These are phyloP conservation scores for Acanthosepion pharaonis DNA, from an alignment of 2,888 invertebrate genomes.

Conservation along the genomic window DNA sequence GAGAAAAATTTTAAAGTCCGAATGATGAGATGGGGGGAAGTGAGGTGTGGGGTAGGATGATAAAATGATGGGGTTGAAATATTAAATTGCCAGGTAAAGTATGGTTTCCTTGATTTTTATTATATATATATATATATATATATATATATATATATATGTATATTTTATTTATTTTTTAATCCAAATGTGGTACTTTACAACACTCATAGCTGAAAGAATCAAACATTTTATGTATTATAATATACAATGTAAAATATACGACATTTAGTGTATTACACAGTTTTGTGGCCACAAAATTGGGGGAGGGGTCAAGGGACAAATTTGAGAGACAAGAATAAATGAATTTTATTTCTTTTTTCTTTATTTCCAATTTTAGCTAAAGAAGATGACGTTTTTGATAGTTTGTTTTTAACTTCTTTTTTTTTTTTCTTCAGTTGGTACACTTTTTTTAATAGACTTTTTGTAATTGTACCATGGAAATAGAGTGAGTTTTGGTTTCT, in stretches of 20 bases:
- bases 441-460: not conserved
- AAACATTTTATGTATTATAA: not conserved
- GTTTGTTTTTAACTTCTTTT: not conserved
- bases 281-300: not conserved
- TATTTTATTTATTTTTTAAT: not conserved
- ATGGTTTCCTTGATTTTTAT: not conserved
- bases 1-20: not conserved
- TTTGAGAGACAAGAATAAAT: not conserved
- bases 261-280: not conserved
- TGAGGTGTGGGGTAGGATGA: not conserved
- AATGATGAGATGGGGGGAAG: not conserved
- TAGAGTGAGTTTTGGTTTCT: not conserved
- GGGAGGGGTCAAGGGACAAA: not conserved
- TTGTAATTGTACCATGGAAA: not conserved
- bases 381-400: slow-evolving; percentile 11
- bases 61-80: not conserved
- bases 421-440: not conserved
- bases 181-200: not conserved
- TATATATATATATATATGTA: too few relatives aligned
- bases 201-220: not conserved
- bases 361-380: not conserved
- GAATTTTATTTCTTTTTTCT: not conserved
- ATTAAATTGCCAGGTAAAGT: not conserved
- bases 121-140: not conserved
- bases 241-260: not conserved